These are phyloP conservation scores for Chlamydotis undulata DNA, from an alignment of 2,113 vertebrate genomes.

Conservation along the genomic window DNA sequence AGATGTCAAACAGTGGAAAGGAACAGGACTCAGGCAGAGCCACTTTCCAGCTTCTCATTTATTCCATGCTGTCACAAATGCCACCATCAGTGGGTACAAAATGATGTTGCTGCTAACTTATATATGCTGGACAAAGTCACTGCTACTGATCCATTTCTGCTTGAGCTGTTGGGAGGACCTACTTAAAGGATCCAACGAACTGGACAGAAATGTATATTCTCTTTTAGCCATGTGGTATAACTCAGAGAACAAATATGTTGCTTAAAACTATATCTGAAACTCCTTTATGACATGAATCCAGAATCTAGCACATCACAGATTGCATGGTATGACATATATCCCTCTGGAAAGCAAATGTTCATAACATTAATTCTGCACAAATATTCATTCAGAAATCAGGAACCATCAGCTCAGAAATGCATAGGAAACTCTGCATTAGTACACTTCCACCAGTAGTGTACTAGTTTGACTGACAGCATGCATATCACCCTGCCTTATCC, in stretches of 20 bases:
- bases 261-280: background rate
- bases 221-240: background rate
- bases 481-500: background rate
- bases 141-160: background rate
- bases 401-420: background rate
- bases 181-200: background rate
- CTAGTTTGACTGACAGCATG: background rate
- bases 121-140: background rate
- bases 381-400: background rate
- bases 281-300: background rate
- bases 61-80: background rate
- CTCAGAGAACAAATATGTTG: background rate
- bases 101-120: background rate
- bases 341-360: background rate
- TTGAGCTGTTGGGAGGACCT: background rate
- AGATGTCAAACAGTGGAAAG: background rate
- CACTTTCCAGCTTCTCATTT: background rate
- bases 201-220: background rate
- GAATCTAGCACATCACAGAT: background rate
- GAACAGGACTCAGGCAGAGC: background rate
- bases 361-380: background rate
- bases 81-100: background rate
- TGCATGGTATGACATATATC: background rate
- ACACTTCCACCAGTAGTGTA: background rate
- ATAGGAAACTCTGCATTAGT: background rate